These are phyloP conservation scores for Xanthostigma xanthostigma DNA, from an alignment of 2,888 invertebrate genomes.

Conservation along the genomic window DNA sequence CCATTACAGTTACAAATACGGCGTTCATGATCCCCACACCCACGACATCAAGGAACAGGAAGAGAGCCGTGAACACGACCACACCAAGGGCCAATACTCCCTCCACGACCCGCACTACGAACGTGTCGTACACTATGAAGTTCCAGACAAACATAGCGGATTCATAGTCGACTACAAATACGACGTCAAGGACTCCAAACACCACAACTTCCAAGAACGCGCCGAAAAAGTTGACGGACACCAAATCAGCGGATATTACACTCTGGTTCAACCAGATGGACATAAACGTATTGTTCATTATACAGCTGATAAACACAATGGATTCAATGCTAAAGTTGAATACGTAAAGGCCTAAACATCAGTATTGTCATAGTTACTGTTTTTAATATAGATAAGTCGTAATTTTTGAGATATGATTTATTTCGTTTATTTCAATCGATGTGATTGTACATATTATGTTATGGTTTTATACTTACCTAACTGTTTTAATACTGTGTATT, in stretches of 20 bases:
- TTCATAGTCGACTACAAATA: slow-evolving; percentile 5
- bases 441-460: too few species aligned
- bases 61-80: slow-evolving; percentile 35
- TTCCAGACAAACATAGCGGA: slow-evolving; percentile 15
- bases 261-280: slow-evolving; percentile 19
- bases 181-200: too few species aligned
- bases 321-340: slow-evolving; percentile 14
- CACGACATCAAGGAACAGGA: slow-evolving; percentile 37
- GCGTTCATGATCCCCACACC: slow-evolving; percentile 35
- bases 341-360: slow-evolving; percentile 29
- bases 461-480: too few species aligned
- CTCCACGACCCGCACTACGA: slow-evolving; percentile 13
- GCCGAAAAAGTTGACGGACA: slow-evolving; percentile 13
- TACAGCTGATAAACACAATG: slow-evolving; percentile 15
- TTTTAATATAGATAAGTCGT: too few species aligned
- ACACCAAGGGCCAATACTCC: slow-evolving; percentile 32
- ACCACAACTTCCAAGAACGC: too few species aligned
- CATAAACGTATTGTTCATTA: slow-evolving; percentile 17
- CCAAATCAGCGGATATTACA: slow-evolving; percentile 13
- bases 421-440: too few species aligned
- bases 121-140: slow-evolving; percentile 16
- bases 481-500: too few species aligned
- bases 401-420: too few species aligned
- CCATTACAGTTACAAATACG: slow-evolving; percentile 34
- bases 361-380: slow-evolving; percentile 13